Base-by-base conservation (phyloP, 2,888 invertebrate species). In the Drosophila paranaensis region DNA sequence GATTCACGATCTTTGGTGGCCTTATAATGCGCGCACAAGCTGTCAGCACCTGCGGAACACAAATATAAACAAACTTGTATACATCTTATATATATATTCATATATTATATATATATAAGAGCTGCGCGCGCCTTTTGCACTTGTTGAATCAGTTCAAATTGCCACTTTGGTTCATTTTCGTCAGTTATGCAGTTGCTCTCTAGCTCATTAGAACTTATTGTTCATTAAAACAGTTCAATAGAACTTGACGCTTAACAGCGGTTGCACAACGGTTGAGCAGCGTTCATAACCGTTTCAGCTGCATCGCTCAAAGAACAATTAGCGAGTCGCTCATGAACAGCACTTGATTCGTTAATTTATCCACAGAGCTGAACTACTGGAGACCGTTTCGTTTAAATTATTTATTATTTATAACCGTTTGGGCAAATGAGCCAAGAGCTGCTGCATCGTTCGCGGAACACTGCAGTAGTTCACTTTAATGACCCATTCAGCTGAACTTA, bases 21-120 rank as follows among this genome's bases (percentile, higher is more conserved):
- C 96, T 94, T 82, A 96, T 93, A 33, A 97, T 93, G 90, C 95
- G 94, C 30, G 96, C 96, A 91, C 97, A 95, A 61, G 96, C 96
- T 83, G 96, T 94, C 88, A 96, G 95, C 64, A 95, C 93, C 94
- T 94, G 74, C 30, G 45, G 39, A 37, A 42, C 13, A 53, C 2
- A 39, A 13, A 27, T 43, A 35, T 25, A 51, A 11, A 25, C 10
- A 39, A 10, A 20, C 5, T 25, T 8, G 6, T 13, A 20, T 20
- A 30, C n/a, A n/a, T n/a, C n/a, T n/a, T 16, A 30, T 40, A 13
- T 16, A 13, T 16, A 39, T 9, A 54, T 20, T 20, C n/a, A 2
- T 20, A 20, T 20, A 2, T 2, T 33, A 33, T 1, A 13, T 13
- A 40, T 30, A 55, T 42, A 14, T 10, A 6, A 6, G 16, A 9